Evolutionary conservation across 1,140 invertebrate genomes (phyloP).

Genomic region (Ephestia elutella): DNA sequence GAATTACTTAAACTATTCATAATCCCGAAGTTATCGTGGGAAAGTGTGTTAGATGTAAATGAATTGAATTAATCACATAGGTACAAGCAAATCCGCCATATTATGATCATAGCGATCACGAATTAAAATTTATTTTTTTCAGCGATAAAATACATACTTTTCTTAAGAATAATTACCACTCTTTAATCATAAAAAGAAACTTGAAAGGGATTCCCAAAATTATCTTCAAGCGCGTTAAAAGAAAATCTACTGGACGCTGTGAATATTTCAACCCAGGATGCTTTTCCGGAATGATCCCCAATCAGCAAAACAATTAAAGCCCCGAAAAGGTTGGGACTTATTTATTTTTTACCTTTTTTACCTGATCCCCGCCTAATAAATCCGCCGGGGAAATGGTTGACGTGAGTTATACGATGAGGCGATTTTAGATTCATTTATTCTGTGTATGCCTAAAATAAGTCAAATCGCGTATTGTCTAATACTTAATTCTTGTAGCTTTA

Average conservation of each 20-base stretch:
- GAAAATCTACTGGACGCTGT: neutral
- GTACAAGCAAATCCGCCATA: no score
- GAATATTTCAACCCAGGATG: slow-evolving; percentile 9
- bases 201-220: neutral
- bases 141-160: no score
- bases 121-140: no score
- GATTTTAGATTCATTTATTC: no score
- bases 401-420: slow-evolving; percentile 5
- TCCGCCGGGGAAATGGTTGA: slow-evolving; percentile 13
- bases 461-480: no score
- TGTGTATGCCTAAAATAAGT: no score
- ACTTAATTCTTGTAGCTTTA: no score
- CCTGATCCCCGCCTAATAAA: slow-evolving; percentile 30
- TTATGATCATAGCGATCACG: no score
- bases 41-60: no score
- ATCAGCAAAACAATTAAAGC: slow-evolving; percentile 31
- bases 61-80: no score
- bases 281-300: slow-evolving; percentile 23
- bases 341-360: slow-evolving; percentile 27
- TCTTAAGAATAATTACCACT: neutral
- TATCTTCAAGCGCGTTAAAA: slow-evolving; percentile 3
- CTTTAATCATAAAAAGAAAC: neutral
- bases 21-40: no score
- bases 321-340: slow-evolving; percentile 20
- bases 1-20: no score